Base-by-base conservation (phyloP, 2,797 vertebrate genomes). In the Enteromius paludinosus region DNA sequence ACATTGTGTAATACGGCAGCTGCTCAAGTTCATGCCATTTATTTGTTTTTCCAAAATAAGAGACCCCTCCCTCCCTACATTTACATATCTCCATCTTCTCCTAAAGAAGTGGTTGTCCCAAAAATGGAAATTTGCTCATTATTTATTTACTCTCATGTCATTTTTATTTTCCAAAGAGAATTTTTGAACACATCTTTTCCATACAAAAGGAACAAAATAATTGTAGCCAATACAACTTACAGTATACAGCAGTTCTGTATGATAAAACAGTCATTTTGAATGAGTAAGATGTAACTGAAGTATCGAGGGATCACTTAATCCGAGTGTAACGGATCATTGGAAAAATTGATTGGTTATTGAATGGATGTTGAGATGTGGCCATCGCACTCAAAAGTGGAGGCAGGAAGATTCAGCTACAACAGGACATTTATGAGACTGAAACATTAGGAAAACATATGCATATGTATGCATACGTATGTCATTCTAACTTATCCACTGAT, bases 41-140 rank as follows among this genome's bases (percentile, higher is more conserved):
- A 56, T 79, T 86, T 83, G 61, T 62, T 79, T 86, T 88, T 79
- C 23, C 23, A 79, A 83, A 86, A 86, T 68, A 81, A 75, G 23
- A 74, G n/a, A 68, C 72, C 30, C 81, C 79, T 79, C 71, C 70
- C 54, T 71, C 45, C 25, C 61, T 52, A 28, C 17, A 28, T 81
- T 72, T 73, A 25, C 45, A 59, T 72, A 69, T 49, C 43, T 43
- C 62, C 75, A 49, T 85, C 45, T 82, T 79, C 30, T 73, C 20
- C n/a, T 49, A 25, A 20, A 65, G 20, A 30, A 62, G 35, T 61
- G 3, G 4, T 52, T 65, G 28, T 25, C 28, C n/a, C 2, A 6
- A 25, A 68, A 78, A 54, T 56, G 11, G 54, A 79, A 79, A 41
- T n/a, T 9, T 5, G 41, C 3, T 38, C n/a, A 73, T 64, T 28